Evolutionary conservation across 1,140 invertebrate genomes (phyloP).

Genomic region (fruit fly (Drosophila melanogaster)): DNA sequence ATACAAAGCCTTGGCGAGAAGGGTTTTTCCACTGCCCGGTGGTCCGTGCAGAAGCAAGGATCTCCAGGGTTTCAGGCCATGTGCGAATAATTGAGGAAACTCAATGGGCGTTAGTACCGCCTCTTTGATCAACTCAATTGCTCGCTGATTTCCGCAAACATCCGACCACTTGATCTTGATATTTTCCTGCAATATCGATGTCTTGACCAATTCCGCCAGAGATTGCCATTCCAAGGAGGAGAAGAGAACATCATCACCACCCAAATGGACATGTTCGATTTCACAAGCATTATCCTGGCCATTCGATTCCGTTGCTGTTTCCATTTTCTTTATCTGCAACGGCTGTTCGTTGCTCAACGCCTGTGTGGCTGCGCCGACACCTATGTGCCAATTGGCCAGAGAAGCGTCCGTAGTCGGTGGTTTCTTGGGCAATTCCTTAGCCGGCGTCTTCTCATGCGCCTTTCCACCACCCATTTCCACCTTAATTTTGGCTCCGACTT

Average conservation of each 20-base stretch:
- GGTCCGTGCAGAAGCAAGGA: slow-evolving; percentile 94
- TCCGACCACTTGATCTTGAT: slow-evolving; percentile 86
- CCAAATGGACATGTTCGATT: slow-evolving; percentile 65
- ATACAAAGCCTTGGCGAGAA: slow-evolving; percentile 94
- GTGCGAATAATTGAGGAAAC: slow-evolving; percentile 93
- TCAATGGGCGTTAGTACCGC: slow-evolving; percentile 93
- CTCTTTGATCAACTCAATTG: slow-evolving; percentile 94
- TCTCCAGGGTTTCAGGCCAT: slow-evolving; percentile 92
- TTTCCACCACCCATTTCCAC: slow-evolving; percentile 36
- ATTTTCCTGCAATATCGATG: slow-evolving; percentile 63
- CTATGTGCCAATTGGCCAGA: slow-evolving; percentile 54
- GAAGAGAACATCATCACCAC: slow-evolving; percentile 32
- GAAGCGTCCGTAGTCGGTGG: background rate
- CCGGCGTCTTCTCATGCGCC: background rate
- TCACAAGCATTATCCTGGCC: slow-evolving; percentile 27
- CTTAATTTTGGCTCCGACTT: slow-evolving; percentile 73
- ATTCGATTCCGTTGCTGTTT: slow-evolving; percentile 18
- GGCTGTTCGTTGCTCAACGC: slow-evolving; percentile 34
- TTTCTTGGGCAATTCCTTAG: background rate
- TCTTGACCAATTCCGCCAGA: slow-evolving; percentile 70
- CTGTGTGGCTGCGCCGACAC: slow-evolving; percentile 56
- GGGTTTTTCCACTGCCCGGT: slow-evolving; percentile 93
- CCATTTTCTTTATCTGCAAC: slow-evolving; percentile 68
- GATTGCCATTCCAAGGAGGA: slow-evolving; percentile 70
- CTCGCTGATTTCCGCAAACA: slow-evolving; percentile 91